Percentiles rank a stretch among this genome's conserved stretches.
These are phyloP conservation scores for Gorsachius magnificus DNA, from an alignment of 2,797 vertebrate genomes.

Conservation along the genomic window DNA sequence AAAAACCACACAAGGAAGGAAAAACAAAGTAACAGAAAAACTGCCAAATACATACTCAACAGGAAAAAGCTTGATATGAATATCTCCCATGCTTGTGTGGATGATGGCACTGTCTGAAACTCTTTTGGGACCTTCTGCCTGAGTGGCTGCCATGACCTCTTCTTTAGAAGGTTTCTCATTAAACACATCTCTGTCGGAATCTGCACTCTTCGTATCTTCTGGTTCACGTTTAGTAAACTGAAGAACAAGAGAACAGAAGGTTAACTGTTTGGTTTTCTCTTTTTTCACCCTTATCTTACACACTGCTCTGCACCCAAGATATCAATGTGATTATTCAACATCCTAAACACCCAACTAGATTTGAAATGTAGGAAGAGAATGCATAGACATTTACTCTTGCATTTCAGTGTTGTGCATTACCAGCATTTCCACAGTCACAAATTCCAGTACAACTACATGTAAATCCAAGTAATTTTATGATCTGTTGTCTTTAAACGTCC, in stretches of 20 bases:
- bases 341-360: neutral
- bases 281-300: neutral
- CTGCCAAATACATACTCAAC: constrained; percentile 88
- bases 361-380: neutral
- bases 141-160: constrained; percentile 98
- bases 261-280: neutral
- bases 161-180: constrained; percentile 99
- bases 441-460: neutral
- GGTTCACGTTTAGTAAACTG: constrained; percentile 97
- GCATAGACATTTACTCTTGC: neutral
- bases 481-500: neutral
- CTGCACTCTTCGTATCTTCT: constrained; percentile 96
- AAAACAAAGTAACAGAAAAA: neutral
- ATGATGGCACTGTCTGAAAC: constrained; percentile 98
- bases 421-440: neutral
- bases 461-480: neutral
- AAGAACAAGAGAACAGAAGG: neutral
- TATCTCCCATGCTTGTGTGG: constrained; percentile 98
- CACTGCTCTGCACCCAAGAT: neutral
- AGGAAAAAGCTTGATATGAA: constrained; percentile 96
- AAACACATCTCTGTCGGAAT: constrained; percentile 97
- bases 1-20: neutral
- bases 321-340: neutral
- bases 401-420: neutral
- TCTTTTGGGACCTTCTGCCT: constrained; percentile 96